Evolutionary conservation across 2,888 invertebrate genomes (phyloP), one percentile per base, ranked within the genome.

Genomic region (Euplexia lucipara): DNA sequence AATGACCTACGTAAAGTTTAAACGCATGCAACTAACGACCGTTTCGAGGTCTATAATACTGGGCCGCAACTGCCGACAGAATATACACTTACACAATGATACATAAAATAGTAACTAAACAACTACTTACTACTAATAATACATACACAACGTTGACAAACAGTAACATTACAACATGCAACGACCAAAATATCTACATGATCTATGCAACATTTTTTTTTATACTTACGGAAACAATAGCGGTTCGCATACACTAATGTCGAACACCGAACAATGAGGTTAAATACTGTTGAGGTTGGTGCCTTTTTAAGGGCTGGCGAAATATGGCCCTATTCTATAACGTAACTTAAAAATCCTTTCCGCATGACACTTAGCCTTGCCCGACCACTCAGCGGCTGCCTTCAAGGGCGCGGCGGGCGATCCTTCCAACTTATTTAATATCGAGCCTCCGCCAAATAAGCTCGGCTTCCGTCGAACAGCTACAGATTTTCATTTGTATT

Each of bases 351-450:
- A 66, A 62, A 66, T 48, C 48, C 42, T 59, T 34, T 45, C 51
- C 12, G 30, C 30, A 7, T 56, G 49, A 56, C 62, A 61, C 61
- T 64, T 63, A 16, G 32, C 41, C 53, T 58, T 63, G 45, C 57
- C 30, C 41, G 48, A 39, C 35, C 62, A 39, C 52, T 74, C 45
- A 44, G 57, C 44, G 20, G 26, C 59, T 54, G 54, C 20, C 48
- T 30, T 52, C 35, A 69, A 59, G 61, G 64, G 52, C 41, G 35
- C 37, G 16, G 47, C 54, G 42, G 20, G 51, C 35, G 64, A 51
- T 52, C 57, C 52, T 47, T 49, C 44, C 44, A 80, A 80, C 73
- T 80, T 81, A 81, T 81, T 80, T 81, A 81, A 80, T 79, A 80
- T 76, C 73, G 54, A 37, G 62, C 52, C 52, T 44, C 44, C 41